Conservation (phyloP, 2,797 vertebrate genomes). For the Scolopax rusticola region DNA sequence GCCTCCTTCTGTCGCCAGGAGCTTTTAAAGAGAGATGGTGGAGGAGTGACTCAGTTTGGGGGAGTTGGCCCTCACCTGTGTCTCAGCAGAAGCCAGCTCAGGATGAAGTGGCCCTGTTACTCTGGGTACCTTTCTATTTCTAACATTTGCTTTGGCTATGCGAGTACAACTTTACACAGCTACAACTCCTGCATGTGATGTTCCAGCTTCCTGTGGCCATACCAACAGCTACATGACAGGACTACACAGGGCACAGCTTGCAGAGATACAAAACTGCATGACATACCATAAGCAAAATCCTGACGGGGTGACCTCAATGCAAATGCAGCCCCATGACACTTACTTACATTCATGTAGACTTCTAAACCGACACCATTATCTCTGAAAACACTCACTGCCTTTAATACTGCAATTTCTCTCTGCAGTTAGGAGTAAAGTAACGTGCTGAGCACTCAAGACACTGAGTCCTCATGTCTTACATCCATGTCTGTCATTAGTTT, state of each 20-base stretch:
- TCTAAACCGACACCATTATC: background rate
- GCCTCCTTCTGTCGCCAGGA: background rate
- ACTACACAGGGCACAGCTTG: background rate
- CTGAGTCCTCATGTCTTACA: background rate
- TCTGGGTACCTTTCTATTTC: background rate
- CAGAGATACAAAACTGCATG: background rate
- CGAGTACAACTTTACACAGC: background rate
- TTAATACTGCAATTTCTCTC: background rate
- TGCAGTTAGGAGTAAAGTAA: background rate
- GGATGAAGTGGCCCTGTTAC: background rate
- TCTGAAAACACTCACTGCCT: background rate
- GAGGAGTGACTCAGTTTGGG: background rate
- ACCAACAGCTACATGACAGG: background rate
- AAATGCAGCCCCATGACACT: background rate
- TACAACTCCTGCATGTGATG: background rate
- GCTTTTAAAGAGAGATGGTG: background rate
- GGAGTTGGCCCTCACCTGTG: accelerated
- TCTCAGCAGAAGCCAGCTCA: background rate
- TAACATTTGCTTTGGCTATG: background rate
- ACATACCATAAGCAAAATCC: background rate
- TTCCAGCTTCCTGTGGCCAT: background rate
- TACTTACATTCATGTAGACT: background rate
- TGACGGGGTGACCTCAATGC: background rate
- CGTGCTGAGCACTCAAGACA: background rate
- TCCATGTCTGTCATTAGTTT: background rate